Conservation (phyloP, 2,888 invertebrate genomes). For the Tetranychus truncatus region DNA sequence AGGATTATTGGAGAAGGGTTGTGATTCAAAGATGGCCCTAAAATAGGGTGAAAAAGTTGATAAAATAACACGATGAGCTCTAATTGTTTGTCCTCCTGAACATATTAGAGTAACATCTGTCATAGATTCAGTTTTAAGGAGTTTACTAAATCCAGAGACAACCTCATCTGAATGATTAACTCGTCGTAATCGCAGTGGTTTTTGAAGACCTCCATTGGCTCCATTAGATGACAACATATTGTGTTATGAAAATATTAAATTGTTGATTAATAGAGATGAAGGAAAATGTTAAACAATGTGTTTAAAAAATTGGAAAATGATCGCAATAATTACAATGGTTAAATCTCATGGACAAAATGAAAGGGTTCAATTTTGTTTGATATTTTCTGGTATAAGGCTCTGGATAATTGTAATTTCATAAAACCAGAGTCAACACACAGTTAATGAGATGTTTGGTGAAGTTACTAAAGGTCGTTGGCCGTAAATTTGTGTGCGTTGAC, state of each 20-base stretch:
- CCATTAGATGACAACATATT: not conserved
- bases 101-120: slow-evolving; percentile 15
- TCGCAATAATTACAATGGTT: no score
- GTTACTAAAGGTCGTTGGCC: no score
- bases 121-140: slow-evolving; percentile 14
- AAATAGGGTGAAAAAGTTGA: slow-evolving; percentile 14
- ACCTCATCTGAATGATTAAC: slow-evolving; percentile 13
- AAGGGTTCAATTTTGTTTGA: no score
- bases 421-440: no score
- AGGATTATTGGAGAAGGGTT: slow-evolving; percentile 14
- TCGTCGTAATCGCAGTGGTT: slow-evolving; percentile 7
- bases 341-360: no score
- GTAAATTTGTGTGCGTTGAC: no score
- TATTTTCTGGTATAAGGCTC: no score
- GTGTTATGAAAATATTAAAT: not conserved
- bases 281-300: no score
- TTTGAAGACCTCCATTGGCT: not conserved
- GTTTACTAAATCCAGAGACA: slow-evolving; percentile 9
- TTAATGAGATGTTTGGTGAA: no score
- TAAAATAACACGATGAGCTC: slow-evolving; percentile 14
- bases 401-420: no score
- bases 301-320: no score
- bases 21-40: slow-evolving; percentile 14
- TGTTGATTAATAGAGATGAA: no score
- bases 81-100: slow-evolving; percentile 12